Percentiles rank a stretch among this genome's conserved stretches.
These are phyloP conservation scores for Metopia argyrocephala DNA, from an alignment of 2,888 invertebrate species.

Conservation along the genomic window DNA sequence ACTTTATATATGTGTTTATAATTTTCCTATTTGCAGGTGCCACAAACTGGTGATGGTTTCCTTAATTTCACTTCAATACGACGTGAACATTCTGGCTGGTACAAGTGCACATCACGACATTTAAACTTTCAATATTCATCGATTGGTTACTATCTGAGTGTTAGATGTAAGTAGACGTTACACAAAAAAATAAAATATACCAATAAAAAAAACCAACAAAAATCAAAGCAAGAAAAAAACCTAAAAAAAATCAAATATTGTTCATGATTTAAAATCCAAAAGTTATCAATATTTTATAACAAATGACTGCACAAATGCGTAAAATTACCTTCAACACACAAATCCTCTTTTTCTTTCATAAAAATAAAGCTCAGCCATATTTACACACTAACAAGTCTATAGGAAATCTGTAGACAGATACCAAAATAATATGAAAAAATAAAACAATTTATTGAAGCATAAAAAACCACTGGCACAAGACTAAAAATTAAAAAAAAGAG, in stretches of 20 bases:
- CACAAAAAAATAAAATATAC: not conserved
- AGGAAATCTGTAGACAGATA: not conserved
- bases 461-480: slow-evolving; percentile 45
- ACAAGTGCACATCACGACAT: slow-evolving; percentile 92
- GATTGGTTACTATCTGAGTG: slow-evolving; percentile 93
- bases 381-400: slow-evolving; percentile 8
- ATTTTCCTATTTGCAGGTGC: slow-evolving; percentile 78
- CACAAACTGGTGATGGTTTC: slow-evolving; percentile 87
- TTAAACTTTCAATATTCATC: slow-evolving; percentile 91
- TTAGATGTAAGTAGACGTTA: slow-evolving; percentile 85
- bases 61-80: slow-evolving; percentile 90
- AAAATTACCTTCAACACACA: slow-evolving; percentile 69
- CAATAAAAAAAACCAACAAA: slow-evolving; percentile 24
- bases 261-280: slow-evolving; percentile 48
- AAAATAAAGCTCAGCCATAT: slow-evolving; percentile 53
- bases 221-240: slow-evolving; percentile 5
- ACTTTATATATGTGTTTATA: not conserved
- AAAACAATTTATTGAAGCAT: slow-evolving; percentile 45
- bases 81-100: slow-evolving; percentile 93
- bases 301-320: slow-evolving; percentile 69
- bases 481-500: slow-evolving; percentile 10
- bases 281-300: slow-evolving; percentile 62
- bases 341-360: not conserved
- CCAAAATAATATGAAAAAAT: not conserved
- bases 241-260: slow-evolving; percentile 22